Conservation (phyloP, 2,113 vertebrate genomes). For the Leptocoma aspasia region DNA sequence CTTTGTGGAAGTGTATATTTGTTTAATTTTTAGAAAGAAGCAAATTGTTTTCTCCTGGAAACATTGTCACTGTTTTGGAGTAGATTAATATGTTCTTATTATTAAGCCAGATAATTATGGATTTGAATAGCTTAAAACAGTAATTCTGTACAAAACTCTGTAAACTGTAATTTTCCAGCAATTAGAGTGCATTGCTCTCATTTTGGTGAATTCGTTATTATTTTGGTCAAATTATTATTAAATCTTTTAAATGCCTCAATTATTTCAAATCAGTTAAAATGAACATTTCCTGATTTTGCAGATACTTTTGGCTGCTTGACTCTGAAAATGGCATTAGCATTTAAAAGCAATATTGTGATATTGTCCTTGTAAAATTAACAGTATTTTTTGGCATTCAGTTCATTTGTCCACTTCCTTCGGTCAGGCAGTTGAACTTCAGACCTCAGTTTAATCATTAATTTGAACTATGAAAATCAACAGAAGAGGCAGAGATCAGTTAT, state of each 20-base stretch:
- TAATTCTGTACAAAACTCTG: background rate
- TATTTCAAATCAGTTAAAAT: background rate
- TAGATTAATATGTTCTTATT: background rate
- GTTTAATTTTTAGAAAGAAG: background rate
- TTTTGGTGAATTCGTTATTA: constrained; percentile 21
- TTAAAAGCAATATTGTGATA: background rate
- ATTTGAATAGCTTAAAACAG: background rate
- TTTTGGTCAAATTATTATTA: constrained; percentile 18
- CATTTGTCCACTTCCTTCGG: background rate
- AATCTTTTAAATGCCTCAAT: background rate
- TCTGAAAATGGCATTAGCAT: background rate
- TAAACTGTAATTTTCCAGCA: constrained; percentile 43
- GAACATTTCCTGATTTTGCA: background rate
- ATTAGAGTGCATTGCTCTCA: constrained; percentile 1
- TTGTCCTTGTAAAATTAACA: background rate
- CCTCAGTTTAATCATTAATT: background rate
- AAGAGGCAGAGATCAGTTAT: background rate
- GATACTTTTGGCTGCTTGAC: background rate
- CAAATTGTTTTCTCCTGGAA: background rate
- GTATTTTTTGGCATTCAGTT: background rate
- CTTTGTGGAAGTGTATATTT: background rate
- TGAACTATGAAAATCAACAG: background rate
- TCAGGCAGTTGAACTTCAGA: background rate
- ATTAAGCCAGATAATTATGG: background rate
- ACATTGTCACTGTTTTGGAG: background rate